A percentile compares a stretch with the other conserved stretches of the same genome.
Evolutionary conservation across 2,113 vertebrate species (phyloP).

Genomic region (Plectropomus leopardus): DNA sequence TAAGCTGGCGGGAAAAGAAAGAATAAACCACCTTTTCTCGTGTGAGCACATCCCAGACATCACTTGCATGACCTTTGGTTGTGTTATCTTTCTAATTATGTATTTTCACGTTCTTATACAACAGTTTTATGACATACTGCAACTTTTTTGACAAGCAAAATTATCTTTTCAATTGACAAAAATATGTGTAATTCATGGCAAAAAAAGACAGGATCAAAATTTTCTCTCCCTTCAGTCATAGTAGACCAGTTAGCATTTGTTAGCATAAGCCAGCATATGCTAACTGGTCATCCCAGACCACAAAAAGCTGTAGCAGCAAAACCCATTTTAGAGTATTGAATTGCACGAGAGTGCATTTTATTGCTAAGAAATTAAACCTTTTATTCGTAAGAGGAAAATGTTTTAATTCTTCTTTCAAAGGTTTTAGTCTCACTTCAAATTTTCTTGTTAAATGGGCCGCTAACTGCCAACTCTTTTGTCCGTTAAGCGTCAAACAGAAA

Average conservation of each 20-base stretch:
- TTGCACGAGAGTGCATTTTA: neutral
- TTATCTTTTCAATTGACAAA: too few relatives aligned
- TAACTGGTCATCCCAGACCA: conserved; percentile 1
- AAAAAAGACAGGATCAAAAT: too few relatives aligned
- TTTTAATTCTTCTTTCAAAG: neutral
- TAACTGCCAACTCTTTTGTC: neutral
- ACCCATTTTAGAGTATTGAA: neutral
- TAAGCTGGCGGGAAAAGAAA: too few relatives aligned
- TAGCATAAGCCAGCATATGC: neutral
- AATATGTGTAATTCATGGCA: too few relatives aligned
- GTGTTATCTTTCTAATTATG: too few relatives aligned
- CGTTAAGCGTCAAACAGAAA: neutral
- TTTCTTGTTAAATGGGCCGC: neutral
- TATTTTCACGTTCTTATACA: too few relatives aligned
- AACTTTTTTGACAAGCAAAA: too few relatives aligned
- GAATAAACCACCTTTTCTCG: too few relatives aligned
- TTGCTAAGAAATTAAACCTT: neutral
- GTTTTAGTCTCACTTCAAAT: neutral
- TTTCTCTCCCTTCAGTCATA: too few relatives aligned
- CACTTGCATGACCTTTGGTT: too few relatives aligned
- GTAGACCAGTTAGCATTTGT: neutral
- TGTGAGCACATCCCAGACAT: too few relatives aligned
- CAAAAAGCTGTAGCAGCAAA: neutral
- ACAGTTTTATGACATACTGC: too few relatives aligned
- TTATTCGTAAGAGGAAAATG: neutral